Evolutionary conservation across 1,140 invertebrate genomes (phyloP).

Genomic region (Zeugodacus cucurbitae): DNA sequence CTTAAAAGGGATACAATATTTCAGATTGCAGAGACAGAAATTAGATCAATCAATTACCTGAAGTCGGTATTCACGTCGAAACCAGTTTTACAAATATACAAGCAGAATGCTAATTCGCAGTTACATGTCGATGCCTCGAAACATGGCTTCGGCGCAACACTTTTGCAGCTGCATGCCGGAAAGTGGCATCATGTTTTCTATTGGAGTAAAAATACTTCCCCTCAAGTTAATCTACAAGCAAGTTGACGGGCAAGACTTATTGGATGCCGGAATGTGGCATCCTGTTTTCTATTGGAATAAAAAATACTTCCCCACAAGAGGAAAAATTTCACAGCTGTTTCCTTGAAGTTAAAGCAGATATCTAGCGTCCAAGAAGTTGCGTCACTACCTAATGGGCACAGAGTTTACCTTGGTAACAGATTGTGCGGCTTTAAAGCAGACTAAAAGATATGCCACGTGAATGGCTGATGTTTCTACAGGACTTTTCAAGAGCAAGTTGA

Average conservation of each 20-base stretch:
- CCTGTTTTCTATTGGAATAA: constrained; percentile 5
- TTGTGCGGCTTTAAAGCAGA: no score
- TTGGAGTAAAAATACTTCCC: not conserved
- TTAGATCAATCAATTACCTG: not conserved
- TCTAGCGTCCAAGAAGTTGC: not conserved
- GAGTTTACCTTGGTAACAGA: not conserved
- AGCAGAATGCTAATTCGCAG: constrained; percentile 46
- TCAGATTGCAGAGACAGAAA: not conserved
- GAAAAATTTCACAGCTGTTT: constrained; percentile 31
- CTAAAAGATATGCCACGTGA: not conserved
- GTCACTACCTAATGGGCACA: not conserved
- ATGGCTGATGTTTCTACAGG: not conserved
- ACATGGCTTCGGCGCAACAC: constrained; percentile 52
- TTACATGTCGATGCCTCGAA: constrained; percentile 58
- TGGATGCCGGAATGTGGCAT: constrained; percentile 3
- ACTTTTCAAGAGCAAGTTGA: not conserved
- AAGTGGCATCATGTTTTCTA: constrained; percentile 25
- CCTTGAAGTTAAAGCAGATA: not conserved
- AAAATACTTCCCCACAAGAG: constrained; percentile 20
- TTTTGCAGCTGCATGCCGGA: constrained; percentile 47
- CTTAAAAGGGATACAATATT: constrained; percentile 13
- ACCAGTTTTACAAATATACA: not conserved
- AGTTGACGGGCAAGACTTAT: constrained; percentile 53
- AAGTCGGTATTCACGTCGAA: not conserved
- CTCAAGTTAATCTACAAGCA: no score